Conservation (phyloP, 2,797 vertebrate genomes). For the Fistularia commersonii region DNA sequence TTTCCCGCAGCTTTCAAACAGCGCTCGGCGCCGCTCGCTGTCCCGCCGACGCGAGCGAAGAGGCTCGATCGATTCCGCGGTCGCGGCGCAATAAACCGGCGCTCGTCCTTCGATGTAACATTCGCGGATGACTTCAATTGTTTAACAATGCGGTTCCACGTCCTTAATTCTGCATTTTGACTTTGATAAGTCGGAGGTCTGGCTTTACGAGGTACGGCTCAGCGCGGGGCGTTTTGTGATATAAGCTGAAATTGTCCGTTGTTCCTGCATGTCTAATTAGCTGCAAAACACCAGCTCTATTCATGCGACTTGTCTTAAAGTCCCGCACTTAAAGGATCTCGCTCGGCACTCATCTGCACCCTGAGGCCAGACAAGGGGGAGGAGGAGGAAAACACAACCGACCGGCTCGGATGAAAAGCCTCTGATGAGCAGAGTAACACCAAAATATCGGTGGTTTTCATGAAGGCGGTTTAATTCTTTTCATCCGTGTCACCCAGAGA, state of each 20-base stretch:
- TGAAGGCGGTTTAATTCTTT: conserved; percentile 24
- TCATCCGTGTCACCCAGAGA: conserved; percentile 26
- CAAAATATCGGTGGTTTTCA: conserved; percentile 47
- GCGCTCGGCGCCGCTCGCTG: conserved; percentile 8
- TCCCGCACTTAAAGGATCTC: conserved; percentile 40
- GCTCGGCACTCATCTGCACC: conserved; percentile 39
- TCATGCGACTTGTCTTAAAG: conserved; percentile 39
- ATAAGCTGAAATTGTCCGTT: conserved; percentile 36
- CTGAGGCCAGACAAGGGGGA: conserved; percentile 24
- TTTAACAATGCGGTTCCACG: conserved; percentile 23
- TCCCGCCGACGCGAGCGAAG: conserved; percentile 10
- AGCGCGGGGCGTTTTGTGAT: conserved; percentile 22
- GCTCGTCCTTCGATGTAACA: conserved; percentile 8
- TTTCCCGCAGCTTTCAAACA: not conserved
- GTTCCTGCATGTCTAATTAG: conserved; percentile 49
- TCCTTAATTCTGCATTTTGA: conserved; percentile 24
- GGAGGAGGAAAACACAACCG: conserved; percentile 14
- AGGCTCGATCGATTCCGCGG: conserved; percentile 8
- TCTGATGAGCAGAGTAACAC: conserved; percentile 55
- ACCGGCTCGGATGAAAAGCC: conserved; percentile 25
- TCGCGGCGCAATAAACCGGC: not conserved
- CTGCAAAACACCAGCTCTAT: conserved; percentile 20
- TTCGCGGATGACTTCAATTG: conserved; percentile 22
- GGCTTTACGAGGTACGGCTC: conserved; percentile 16
- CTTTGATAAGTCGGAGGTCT: conserved; percentile 34